Base-by-base conservation (phyloP, 92 coral and sea anemone species). In the Epizoanthus scotinus region DNA sequence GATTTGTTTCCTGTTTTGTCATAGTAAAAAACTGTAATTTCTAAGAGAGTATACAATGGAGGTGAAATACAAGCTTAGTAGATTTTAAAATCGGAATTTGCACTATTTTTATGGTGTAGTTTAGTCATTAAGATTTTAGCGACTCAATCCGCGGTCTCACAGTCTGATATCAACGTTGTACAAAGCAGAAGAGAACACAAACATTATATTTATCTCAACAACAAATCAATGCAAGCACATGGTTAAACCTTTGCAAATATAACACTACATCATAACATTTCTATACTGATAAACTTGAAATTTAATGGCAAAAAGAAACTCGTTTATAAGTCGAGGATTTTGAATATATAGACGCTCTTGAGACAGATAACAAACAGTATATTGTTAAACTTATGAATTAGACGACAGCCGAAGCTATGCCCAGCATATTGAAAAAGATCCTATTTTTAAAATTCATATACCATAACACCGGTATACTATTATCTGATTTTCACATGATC, bases 71-170 rank as follows among this genome's bases (percentile, higher is more conserved):
- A 31, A 20, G 20, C 29, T 9, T 29, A 29, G 36, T 4, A 29
- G 31, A 25, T n/a, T 38, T 64, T 31, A 62, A 12, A 8, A 24
- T 62, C 18, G 14, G 15, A 25, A 59, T 36, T 21, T 60, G 31
- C 21, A 58, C 42, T 60, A 40, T 12, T 75, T 38, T 40, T 34
- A 75, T 59, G 50, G 54, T 75, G 68, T 75, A 38, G 26, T 75
- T 34, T 36, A 58, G 62, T 29, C 40, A 2, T 34, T 59, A 38
- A 66, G n/a, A n/a, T n/a, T n/a, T n/a, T n/a, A n/a, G 60, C 68
- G 24, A 18, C 55, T 58, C 40, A 34, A 17, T 68, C 40, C 59
- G 40, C 38, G 60, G 38, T 44, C 56, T n/a, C 52, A 47, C 52
- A 47, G 12, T 21, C 4, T 24, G 31, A 69, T 28, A 71, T 25